Base-by-base conservation (phyloP, 1,140 invertebrate species). In the Alviniconcha marisindica region DNA sequence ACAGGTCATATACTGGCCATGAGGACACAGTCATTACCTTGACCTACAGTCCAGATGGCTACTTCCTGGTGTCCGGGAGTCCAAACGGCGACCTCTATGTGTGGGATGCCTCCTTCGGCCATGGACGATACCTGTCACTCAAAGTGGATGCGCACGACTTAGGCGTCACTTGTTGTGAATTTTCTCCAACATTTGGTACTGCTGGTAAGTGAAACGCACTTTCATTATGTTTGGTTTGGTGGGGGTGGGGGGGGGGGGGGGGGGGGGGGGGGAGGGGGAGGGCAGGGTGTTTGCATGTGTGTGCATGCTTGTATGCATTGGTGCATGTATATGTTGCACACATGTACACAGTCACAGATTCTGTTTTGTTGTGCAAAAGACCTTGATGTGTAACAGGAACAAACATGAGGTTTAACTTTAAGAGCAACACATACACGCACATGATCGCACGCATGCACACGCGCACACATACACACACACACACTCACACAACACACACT, bases 91-190 rank as follows among this genome's bases (percentile, higher is more conserved):
- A 96, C 73, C 87, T 96, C 4, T 94, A 95, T 77, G 91, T 96
- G 7, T 96, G 96, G 94, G 94, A 95, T 87, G 94, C 94, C 33
- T 89, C 89, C 73, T 91, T 87, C 84, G 93, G 92, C 24, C 92
- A 93, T 86, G 92, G 91, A 0, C 93, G 93, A 79, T 91, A 90
- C 74, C 84, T 95, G 56, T 84, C 87, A 44, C 93, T 94, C 15
- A 87, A 94, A 86, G 94, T 95, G 78, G 96, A 96, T 91, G 96
- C 95, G 85, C 96, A 97, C 90, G 96, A 97, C 91, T 92, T 97
- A 78, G 96, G 96, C 14, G 95, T 97, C 4, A 94, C 95, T 31
- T 94, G 94, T 69, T 94, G 95, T 86, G 96, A 96, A 87, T 95
- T 96, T 89, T 93, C 92, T 94, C 89, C 91, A 51, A 91, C 91